Percentiles rank a stretch among this genome's conserved stretches.
Evolutionary conservation across 37 sponge, comb jelly and placozoan genomes (phyloP).

Genomic region (Chondrilla cf. caribensis): DNA sequence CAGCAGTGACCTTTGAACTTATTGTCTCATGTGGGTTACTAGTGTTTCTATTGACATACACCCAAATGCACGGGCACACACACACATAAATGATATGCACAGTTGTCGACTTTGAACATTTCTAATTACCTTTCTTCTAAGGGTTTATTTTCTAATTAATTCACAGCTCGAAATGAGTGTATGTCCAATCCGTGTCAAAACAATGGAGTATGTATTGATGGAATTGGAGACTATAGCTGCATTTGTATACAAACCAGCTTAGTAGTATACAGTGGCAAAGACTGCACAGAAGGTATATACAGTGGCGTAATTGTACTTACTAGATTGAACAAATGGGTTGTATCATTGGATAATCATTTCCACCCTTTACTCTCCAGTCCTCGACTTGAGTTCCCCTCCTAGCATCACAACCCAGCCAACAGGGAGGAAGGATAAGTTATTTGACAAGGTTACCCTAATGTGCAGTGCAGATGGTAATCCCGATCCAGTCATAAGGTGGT

Average conservation of each 20-base stretch:
- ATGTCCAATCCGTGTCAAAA: constrained; percentile 1
- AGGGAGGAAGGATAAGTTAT: not conserved
- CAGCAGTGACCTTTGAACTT: not conserved
- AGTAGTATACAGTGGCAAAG: not conserved
- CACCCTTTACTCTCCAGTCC: not conserved
- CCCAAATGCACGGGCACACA: too few species aligned
- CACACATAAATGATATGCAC: too few species aligned
- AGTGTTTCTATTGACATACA: too few species aligned
- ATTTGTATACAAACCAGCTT: not conserved
- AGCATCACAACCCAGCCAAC: not conserved
- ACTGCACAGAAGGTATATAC: not conserved
- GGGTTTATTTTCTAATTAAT: not conserved
- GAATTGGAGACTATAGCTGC: not conserved
- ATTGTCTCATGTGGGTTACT: not conserved
- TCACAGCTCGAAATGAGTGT: constrained; percentile 6
- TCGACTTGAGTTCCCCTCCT: not conserved
- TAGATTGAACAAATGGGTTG: too few species aligned
- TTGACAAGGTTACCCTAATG: not conserved
- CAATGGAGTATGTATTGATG: constrained; percentile 14
- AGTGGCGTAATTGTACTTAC: too few species aligned
- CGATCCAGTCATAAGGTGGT: constrained; percentile 13
- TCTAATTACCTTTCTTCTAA: not conserved
- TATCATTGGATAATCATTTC: too few species aligned
- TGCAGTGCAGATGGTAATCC: constrained; percentile 17
- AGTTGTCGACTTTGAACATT: not conserved